A percentile compares a stretch with the other conserved stretches of the same genome.
phyloP scores from a whole-genome alignment of 2,797 vertebrate genomes.

The Coccyzus lansbergi region DNA sequence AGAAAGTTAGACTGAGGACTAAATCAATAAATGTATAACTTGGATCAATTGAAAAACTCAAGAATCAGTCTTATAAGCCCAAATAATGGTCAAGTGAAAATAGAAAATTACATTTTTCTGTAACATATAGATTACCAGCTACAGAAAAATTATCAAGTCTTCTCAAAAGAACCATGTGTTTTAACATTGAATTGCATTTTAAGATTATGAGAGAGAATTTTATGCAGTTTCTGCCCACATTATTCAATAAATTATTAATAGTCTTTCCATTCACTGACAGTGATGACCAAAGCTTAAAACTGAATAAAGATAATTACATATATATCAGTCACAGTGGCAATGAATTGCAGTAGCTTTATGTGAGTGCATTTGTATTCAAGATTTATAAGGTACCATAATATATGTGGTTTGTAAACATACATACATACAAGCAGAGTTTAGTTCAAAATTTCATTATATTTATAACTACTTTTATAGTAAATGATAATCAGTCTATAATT shows the following conservation, averaged over 20 bases:
- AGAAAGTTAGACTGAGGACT: background rate
- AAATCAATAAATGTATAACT: background rate
- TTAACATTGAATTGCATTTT: background rate
- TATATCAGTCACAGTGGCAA: background rate
- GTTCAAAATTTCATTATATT: background rate
- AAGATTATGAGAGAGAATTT: background rate
- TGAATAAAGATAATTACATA: background rate
- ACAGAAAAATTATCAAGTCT: background rate
- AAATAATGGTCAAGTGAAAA: background rate
- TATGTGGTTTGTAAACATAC: background rate
- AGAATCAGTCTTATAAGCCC: background rate
- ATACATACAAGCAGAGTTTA: background rate
- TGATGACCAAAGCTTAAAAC: slow-evolving; percentile 16
- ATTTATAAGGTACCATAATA: background rate
- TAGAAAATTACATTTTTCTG: background rate
- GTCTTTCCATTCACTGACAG: background rate
- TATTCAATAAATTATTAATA: background rate
- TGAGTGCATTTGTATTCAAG: background rate
- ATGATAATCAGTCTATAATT: background rate
- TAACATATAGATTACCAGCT: background rate
- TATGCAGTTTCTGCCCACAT: background rate
- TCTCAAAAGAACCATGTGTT: background rate
- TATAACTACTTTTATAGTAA: background rate
- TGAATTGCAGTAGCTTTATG: slow-evolving; percentile 8
- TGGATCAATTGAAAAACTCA: background rate